Conservation (phyloP, 2,888 invertebrate genomes). For the Drosophila rubida region DNA sequence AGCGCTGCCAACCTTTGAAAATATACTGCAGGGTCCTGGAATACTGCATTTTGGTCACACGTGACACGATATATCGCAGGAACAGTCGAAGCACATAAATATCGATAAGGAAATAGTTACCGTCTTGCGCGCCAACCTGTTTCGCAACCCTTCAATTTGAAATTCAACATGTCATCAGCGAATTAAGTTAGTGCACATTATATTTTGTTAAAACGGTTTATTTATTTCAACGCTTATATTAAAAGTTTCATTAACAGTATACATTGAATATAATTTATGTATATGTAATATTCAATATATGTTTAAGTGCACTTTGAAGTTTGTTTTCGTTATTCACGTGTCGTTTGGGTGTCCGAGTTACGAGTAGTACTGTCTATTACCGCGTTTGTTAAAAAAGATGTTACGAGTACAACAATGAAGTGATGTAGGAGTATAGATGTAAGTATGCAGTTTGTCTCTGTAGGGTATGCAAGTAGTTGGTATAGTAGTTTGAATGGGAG, state of each 20-base stretch:
- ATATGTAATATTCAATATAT: constrained; percentile 56
- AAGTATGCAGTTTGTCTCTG: constrained; percentile 3
- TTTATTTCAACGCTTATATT: constrained; percentile 80
- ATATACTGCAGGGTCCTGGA: not conserved
- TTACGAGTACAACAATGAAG: constrained; percentile 50
- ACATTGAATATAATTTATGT: constrained; percentile 63
- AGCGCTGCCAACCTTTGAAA: constrained; percentile 13
- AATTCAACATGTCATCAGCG: not conserved
- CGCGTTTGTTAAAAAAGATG: constrained; percentile 49
- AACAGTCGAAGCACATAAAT: not conserved
- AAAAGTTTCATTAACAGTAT: constrained; percentile 74
- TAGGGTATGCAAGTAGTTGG: constrained; percentile 13
- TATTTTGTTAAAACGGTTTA: constrained; percentile 74
- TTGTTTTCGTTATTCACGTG: constrained; percentile 51
- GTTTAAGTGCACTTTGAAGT: constrained; percentile 70
- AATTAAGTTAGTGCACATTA: too few species aligned
- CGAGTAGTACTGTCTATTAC: constrained; percentile 45
- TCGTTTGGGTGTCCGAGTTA: constrained; percentile 26
- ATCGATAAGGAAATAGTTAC: constrained; percentile 15
- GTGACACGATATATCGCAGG: not conserved
- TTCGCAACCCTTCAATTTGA: not conserved
- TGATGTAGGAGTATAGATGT: constrained; percentile 20
- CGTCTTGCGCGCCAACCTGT: not conserved
- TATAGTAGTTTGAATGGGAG: constrained; percentile 26
- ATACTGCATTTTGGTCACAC: not conserved